A percentile compares a stretch with the other conserved stretches of the same genome.
phyloP scores from a whole-genome alignment of 2,113 vertebrate species.

The Cygnus buccinator region DNA sequence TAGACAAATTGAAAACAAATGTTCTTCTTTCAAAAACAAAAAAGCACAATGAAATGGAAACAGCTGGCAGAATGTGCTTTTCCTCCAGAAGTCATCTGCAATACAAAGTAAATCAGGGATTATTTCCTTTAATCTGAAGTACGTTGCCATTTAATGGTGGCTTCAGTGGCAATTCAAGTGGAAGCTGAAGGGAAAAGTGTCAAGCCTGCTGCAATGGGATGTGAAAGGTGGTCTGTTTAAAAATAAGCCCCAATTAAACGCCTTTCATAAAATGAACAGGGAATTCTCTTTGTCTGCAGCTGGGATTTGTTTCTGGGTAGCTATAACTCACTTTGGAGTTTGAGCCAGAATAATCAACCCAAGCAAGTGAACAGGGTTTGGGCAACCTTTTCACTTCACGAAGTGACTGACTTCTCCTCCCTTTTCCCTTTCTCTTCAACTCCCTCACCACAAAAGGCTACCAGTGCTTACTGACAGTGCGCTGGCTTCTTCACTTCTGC shows the following conservation, averaged over 20 bases:
- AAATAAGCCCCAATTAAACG: neutral
- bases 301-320: neutral
- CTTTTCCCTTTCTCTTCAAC: neutral
- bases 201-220: neutral
- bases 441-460: neutral
- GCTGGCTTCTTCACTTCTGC: neutral
- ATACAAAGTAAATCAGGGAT: constrained; percentile 44
- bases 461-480: neutral
- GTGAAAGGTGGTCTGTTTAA: neutral
- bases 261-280: neutral
- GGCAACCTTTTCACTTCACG: neutral
- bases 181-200: constrained; percentile 19
- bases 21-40: constrained; percentile 63
- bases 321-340: neutral
- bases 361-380: neutral
- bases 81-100: constrained; percentile 67
- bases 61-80: constrained; percentile 84
- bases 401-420: neutral
- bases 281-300: neutral
- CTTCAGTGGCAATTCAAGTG: constrained; percentile 32
- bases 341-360: neutral
- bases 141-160: constrained; percentile 74
- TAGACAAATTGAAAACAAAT: constrained; percentile 88
- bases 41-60: constrained; percentile 82
- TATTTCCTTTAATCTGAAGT: constrained; percentile 73